A percentile compares a stretch with the other conserved stretches of the same genome.
These are phyloP conservation scores for Megaustenia siamemsis DNA, from an alignment of 2,888 invertebrate species.

Conservation along the genomic window DNA sequence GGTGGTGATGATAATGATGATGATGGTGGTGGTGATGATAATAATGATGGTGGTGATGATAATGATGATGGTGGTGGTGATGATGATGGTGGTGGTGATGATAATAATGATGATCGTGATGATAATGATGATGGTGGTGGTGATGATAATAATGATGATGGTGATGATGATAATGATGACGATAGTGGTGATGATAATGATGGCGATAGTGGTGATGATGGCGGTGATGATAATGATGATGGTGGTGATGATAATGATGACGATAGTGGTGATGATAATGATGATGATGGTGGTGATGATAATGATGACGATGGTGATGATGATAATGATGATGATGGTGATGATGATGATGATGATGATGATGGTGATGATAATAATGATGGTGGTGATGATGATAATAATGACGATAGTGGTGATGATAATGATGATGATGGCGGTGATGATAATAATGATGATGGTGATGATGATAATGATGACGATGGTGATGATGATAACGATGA, in stretches of 20 bases:
- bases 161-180: too few species aligned
- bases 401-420: neutral
- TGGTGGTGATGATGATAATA: neutral
- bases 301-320: neutral
- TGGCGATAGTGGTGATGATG: neutral
- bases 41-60: too few species aligned
- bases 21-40: too few species aligned
- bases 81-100: too few species aligned
- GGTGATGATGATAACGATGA: neutral
- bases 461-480: neutral
- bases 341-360: slow-evolving; percentile 1
- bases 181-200: neutral
- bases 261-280: neutral
- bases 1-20: too few species aligned
- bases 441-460: neutral
- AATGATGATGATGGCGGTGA: too few species aligned
- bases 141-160: neutral
- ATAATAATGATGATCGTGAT: neutral
- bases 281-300: too few species aligned
- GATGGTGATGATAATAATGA: neutral
- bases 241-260: neutral
- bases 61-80: neutral
- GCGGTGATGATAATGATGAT: neutral
- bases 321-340: neutral
- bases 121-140: neutral